Evolutionary conservation across 2,888 invertebrate species (phyloP).

Genomic region (Tinea semifulvella): DNA sequence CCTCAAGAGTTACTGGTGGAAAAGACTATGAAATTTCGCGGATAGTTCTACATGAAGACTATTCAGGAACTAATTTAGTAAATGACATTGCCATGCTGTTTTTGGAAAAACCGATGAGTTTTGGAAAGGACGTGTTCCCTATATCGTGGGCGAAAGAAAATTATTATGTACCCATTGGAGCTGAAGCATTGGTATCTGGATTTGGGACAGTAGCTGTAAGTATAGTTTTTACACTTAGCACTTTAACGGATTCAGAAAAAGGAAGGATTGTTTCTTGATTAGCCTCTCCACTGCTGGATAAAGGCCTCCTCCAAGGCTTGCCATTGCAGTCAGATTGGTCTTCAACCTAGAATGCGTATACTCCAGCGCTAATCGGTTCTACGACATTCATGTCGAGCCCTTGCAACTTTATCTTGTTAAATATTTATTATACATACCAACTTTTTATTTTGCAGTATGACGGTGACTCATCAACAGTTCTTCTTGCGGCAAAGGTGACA

Average conservation of each 20-base stretch:
- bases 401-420: too few species aligned
- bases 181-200: constrained; percentile 48
- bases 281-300: too few species aligned
- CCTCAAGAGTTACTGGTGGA: constrained; percentile 38
- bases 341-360: too few species aligned
- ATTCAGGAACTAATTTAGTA: constrained; percentile 32
- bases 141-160: constrained; percentile 31
- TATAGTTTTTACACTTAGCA: too few species aligned
- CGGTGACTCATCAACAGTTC: constrained; percentile 34
- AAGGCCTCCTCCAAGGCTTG: too few species aligned
- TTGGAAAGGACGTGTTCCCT: constrained; percentile 29
- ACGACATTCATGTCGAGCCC: too few species aligned
- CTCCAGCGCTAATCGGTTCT: too few species aligned
- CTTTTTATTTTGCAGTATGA: constrained; percentile 32
- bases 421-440: too few species aligned
- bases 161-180: constrained; percentile 31
- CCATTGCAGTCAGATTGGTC: too few species aligned
- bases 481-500: constrained; percentile 44
- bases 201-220: constrained; percentile 41
- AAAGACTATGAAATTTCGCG: constrained; percentile 31
- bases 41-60: constrained; percentile 35
- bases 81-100: constrained; percentile 47
- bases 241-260: too few species aligned
- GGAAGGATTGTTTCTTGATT: too few species aligned
- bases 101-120: constrained; percentile 31